Conservation (phyloP, 2,113 vertebrate genomes). For the Elgaria multicarinata region DNA sequence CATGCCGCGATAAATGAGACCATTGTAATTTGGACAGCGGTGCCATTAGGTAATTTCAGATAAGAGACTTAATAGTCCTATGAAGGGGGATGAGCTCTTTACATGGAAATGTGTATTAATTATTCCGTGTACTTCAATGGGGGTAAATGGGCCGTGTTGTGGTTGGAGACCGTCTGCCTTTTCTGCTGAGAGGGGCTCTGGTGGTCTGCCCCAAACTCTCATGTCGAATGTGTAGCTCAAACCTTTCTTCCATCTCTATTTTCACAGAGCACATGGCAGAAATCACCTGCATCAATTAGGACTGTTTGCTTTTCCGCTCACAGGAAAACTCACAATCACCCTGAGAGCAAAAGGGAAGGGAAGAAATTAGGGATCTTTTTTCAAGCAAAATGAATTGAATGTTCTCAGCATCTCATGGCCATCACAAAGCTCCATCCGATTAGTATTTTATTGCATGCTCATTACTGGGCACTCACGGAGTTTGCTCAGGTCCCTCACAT, state of each 20-base stretch:
- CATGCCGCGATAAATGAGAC: background rate
- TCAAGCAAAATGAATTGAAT: background rate
- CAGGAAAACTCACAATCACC: background rate
- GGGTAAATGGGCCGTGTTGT: background rate
- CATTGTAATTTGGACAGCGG: background rate
- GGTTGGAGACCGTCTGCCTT: no score
- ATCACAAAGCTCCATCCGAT: no score
- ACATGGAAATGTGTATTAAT: background rate
- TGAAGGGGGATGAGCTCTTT: background rate
- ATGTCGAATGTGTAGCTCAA: no score
- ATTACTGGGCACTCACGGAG: no score
- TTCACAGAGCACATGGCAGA: background rate
- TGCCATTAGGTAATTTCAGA: background rate
- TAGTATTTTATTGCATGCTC: no score
- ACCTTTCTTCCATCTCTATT: background rate
- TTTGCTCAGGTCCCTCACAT: no score
- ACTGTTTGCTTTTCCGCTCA: background rate
- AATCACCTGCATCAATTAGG: background rate
- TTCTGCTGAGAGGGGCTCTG: background rate
- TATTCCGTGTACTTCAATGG: background rate
- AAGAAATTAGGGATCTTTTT: background rate
- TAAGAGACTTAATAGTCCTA: background rate
- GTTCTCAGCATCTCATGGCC: background rate
- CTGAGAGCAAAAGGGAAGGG: background rate
- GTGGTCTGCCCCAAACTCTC: background rate